Conservation (phyloP, 2,888 invertebrate species). For the Elegia similella region DNA sequence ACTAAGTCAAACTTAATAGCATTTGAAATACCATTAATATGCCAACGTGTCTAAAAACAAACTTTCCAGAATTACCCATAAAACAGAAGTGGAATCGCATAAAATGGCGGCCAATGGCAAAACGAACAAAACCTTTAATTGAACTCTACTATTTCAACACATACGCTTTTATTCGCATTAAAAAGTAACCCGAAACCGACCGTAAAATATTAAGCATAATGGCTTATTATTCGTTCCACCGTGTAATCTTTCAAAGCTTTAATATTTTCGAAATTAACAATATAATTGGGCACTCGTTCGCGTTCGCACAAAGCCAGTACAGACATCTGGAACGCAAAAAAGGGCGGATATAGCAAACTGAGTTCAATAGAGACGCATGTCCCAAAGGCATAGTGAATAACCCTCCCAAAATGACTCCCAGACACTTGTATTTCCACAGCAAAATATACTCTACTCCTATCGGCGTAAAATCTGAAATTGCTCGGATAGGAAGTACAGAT, state of each 20-base stretch:
- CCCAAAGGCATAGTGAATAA: conserved; percentile 55
- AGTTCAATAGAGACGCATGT: conserved; percentile 67
- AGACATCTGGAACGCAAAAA: conserved; percentile 75
- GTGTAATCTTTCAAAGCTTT: conserved; percentile 74
- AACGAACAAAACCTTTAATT: conserved; percentile 16
- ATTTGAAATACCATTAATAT: not conserved
- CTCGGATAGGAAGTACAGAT: conserved; percentile 25
- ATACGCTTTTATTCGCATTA: conserved; percentile 19
- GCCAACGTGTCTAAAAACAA: not conserved
- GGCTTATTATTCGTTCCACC: conserved; percentile 71
- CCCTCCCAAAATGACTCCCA: conserved; percentile 25
- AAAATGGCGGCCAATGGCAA: not conserved
- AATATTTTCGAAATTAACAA: conserved; percentile 80
- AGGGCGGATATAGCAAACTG: conserved; percentile 78
- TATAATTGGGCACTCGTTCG: conserved; percentile 78
- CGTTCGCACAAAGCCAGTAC: conserved; percentile 53
- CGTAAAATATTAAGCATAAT: conserved; percentile 49
- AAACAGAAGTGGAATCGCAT: not conserved
- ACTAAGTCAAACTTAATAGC: not conserved
- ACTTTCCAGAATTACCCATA: not conserved
- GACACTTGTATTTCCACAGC: conserved; percentile 17
- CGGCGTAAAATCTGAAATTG: conserved; percentile 31
- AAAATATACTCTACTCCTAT: conserved; percentile 29
- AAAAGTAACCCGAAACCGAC: conserved; percentile 46
- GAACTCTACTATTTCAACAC: conserved; percentile 15